These are phyloP conservation scores for Phorcus lineatus DNA, from an alignment of 2,888 invertebrate species.

Conservation along the genomic window DNA sequence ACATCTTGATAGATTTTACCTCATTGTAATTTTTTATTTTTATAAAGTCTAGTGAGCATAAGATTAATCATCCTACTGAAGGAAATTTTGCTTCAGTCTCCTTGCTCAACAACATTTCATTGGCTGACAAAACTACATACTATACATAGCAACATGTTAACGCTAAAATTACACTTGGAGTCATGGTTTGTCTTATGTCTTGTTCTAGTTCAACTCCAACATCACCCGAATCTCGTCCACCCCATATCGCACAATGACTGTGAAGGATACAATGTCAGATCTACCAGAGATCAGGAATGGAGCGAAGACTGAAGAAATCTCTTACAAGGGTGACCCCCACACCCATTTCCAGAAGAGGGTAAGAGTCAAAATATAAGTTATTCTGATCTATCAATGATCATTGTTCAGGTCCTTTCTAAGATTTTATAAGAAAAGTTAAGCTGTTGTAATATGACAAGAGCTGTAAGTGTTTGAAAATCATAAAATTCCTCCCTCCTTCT, in stretches of 20 bases:
- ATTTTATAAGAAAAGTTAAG: too few species aligned
- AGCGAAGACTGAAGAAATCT: slow-evolving; percentile 82
- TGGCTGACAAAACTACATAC: too few species aligned
- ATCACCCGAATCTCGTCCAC: slow-evolving; percentile 82
- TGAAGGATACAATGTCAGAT: slow-evolving; percentile 89
- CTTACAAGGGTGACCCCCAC: slow-evolving; percentile 83
- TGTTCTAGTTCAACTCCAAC: slow-evolving; percentile 74
- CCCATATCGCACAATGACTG: slow-evolving; percentile 86
- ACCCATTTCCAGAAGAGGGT: slow-evolving; percentile 84
- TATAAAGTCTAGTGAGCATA: too few species aligned
- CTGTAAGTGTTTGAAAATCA: neutral
- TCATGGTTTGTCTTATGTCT: neutral
- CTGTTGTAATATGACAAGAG: neutral
- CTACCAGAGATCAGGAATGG: slow-evolving; percentile 86
- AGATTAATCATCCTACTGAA: too few species aligned
- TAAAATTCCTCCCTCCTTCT: neutral
- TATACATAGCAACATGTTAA: too few species aligned
- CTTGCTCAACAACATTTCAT: too few species aligned
- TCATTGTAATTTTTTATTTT: too few species aligned
- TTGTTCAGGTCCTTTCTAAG: too few species aligned
- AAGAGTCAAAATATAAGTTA: slow-evolving; percentile 23
- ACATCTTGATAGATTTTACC: too few species aligned
- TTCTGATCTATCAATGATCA: too few species aligned
- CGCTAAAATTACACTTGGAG: neutral
- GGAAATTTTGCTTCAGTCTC: too few species aligned